phyloP scores from a whole-genome alignment of 2,888 invertebrate species.

The Pseudococcus longispinus region DNA sequence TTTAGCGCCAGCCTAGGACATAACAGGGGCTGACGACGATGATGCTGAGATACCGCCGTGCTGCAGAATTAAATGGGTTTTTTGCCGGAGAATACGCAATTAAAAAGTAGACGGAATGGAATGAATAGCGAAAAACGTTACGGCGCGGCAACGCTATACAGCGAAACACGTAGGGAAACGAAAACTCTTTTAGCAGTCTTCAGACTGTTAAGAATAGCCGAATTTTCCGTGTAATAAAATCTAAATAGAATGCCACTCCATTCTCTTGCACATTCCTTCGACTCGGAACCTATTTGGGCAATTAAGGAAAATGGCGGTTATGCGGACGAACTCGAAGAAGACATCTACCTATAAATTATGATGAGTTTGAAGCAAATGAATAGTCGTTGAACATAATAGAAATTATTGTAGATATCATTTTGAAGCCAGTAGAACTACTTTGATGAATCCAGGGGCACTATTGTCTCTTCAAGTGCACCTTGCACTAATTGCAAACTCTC shows the following conservation, averaged over 20 bases:
- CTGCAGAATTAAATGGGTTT: neutral
- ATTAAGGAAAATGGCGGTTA: neutral
- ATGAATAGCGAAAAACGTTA: neutral
- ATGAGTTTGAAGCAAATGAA: no score
- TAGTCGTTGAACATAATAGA: no score
- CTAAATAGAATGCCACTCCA: neutral
- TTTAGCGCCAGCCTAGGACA: neutral
- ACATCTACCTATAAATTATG: neutral
- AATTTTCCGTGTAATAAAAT: constrained; percentile 16
- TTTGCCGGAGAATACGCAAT: neutral
- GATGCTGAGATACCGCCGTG: neutral
- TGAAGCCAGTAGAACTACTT: no score
- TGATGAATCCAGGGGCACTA: no score
- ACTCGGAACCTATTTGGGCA: neutral
- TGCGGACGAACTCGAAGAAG: neutral
- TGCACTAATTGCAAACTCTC: no score
- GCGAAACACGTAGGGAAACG: neutral
- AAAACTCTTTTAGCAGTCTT: neutral
- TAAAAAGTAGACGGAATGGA: constrained; percentile 11
- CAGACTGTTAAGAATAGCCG: neutral
- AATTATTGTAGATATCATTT: no score
- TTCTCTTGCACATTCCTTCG: neutral
- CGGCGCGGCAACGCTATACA: neutral
- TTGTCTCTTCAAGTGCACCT: no score
- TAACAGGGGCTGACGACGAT: neutral